Conservation (phyloP, 1,140 invertebrate genomes). For the Cepaea nemoralis region DNA sequence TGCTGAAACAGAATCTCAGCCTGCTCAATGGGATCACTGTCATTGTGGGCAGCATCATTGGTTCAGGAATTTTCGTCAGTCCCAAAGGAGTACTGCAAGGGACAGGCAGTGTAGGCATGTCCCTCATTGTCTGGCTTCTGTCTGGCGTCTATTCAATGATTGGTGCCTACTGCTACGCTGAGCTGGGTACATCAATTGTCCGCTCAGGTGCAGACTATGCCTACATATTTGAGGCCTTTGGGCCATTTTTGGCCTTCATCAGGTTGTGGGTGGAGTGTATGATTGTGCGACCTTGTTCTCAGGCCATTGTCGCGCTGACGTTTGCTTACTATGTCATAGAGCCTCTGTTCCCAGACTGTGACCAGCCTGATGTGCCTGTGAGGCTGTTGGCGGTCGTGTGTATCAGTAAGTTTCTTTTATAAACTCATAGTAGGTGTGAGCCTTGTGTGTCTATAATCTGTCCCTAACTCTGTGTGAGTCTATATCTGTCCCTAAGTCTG, state of each 20-base stretch:
- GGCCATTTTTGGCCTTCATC: constrained; percentile 70
- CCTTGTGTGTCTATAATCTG: too few species aligned
- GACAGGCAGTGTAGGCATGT: constrained; percentile 88
- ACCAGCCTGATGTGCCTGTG: constrained; percentile 65
- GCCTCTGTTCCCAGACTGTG: constrained; percentile 70
- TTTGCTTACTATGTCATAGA: constrained; percentile 71
- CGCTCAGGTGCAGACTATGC: constrained; percentile 71
- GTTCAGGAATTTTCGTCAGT: constrained; percentile 94
- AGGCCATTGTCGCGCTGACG: constrained; percentile 71
- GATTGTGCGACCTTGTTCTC: constrained; percentile 83
- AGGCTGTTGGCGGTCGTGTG: constrained; percentile 66
- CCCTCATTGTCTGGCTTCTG: constrained; percentile 84
- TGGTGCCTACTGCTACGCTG: constrained; percentile 70
- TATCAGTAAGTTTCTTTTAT: constrained; percentile 65
- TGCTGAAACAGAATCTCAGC: constrained; percentile 66
- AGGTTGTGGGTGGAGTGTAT: constrained; percentile 76
- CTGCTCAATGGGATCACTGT: constrained; percentile 68
- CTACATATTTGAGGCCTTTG: constrained; percentile 71
- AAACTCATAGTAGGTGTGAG: too few species aligned
- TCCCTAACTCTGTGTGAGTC: too few species aligned
- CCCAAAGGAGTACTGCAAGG: constrained; percentile 88
- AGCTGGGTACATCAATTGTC: constrained; percentile 68
- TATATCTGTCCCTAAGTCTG: too few species aligned
- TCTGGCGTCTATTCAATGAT: constrained; percentile 87
- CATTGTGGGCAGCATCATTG: constrained; percentile 71